Evolutionary conservation across 2,888 invertebrate genomes (phyloP).

Genomic region (Tenthredo scrophulariae): DNA sequence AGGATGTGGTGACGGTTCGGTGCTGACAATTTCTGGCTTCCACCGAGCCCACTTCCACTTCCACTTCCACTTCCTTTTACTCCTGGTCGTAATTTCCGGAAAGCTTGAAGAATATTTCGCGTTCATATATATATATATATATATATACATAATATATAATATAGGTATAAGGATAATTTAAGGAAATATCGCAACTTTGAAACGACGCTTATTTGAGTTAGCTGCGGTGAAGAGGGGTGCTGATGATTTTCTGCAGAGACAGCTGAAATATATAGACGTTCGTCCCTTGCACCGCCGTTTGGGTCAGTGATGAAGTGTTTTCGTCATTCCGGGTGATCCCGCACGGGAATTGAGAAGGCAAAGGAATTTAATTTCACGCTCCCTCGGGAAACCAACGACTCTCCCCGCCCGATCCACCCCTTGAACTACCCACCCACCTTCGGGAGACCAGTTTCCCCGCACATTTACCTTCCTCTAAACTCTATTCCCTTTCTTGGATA

Average conservation of each 20-base stretch:
- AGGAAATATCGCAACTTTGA: conserved; percentile 29
- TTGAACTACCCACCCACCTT: conserved; percentile 26
- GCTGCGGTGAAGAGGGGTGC: background rate
- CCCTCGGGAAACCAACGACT: conserved; percentile 66
- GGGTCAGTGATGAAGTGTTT: conserved; percentile 62
- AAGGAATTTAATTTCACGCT: conserved; percentile 73
- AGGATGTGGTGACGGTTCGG: background rate
- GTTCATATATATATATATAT: background rate
- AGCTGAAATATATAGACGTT: conserved; percentile 52
- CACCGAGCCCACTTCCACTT: background rate
- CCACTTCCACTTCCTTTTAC: conserved; percentile 4
- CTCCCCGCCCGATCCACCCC: conserved; percentile 59
- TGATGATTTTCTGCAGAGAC: conserved; percentile 38
- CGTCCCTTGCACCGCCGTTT: conserved; percentile 44
- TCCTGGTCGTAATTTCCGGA: conserved; percentile 9
- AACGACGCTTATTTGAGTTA: conserved; percentile 10
- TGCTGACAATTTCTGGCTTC: conserved; percentile 10
- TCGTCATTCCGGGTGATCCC: conserved; percentile 61
- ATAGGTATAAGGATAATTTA: background rate
- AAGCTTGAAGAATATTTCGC: background rate
- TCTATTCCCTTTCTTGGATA: conserved; percentile 26
- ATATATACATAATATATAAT: background rate
- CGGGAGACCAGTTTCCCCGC: conserved; percentile 15
- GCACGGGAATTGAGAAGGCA: conserved; percentile 56
- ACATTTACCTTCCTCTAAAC: conserved; percentile 25